These are phyloP conservation scores for Drosophila ficusphila DNA, from an alignment of 1,140 invertebrate genomes.

Conservation along the genomic window DNA sequence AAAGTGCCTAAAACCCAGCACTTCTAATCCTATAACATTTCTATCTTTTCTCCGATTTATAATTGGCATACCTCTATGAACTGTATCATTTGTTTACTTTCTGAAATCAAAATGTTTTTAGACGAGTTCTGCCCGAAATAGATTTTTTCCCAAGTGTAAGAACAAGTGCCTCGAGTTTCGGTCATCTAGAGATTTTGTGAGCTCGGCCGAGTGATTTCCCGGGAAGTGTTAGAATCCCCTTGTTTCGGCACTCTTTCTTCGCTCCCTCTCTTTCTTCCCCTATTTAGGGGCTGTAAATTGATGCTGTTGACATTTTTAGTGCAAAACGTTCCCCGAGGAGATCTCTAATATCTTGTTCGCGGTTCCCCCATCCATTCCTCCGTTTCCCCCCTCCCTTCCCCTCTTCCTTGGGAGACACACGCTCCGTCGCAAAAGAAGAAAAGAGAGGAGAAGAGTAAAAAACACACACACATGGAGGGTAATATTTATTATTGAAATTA, in stretches of 20 bases:
- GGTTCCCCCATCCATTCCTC: slow-evolving; percentile 5
- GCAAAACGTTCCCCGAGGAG: slow-evolving; percentile 47
- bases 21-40: no score
- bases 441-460: background rate
- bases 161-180: slow-evolving; percentile 46
- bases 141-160: slow-evolving; percentile 3
- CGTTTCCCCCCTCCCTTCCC: background rate
- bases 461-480: slow-evolving; percentile 3
- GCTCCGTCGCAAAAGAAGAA: slow-evolving; percentile 1
- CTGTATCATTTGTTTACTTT: no score
- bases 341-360: slow-evolving; percentile 57
- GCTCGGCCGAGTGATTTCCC: slow-evolving; percentile 59
- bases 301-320: slow-evolving; percentile 75
- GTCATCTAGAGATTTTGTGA: slow-evolving; percentile 31
- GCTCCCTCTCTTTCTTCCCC: background rate
- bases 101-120: no score
- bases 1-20: no score
- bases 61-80: no score
- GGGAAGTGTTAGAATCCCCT: slow-evolving; percentile 65
- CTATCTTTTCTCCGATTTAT: no score
- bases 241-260: slow-evolving; percentile 51
- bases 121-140: no score
- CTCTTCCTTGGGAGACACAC: slow-evolving; percentile 5
- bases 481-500: slow-evolving; percentile 53
- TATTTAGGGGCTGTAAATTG: slow-evolving; percentile 55